Base-by-base conservation (phyloP, 92 coral and sea anemone species). In the Anthopleura xanthogrammica region DNA sequence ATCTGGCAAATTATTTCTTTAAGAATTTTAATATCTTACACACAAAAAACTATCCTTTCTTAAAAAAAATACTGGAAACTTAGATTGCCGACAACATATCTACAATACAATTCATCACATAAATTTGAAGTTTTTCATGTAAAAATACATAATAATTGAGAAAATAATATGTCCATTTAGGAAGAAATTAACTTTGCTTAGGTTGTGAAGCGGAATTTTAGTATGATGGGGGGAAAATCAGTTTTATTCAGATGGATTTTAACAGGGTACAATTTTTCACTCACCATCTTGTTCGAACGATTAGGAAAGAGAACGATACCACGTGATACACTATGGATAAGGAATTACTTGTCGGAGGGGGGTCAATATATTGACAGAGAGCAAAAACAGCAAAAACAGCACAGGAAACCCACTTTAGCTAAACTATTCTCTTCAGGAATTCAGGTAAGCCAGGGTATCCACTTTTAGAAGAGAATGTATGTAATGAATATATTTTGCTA, bases 261-360 rank as follows among this genome's bases (percentile, higher is more conserved):
- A 14, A 29, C 14, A 11, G 3, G 17, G 50, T 11, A 3, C 17
- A 19, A 72, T 4, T 11, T 0, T 0, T 46, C 39, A 88, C 97
- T 89, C 79, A 93, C 97, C 97, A 93, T 93, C 90, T 86, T 60
- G 88, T 80, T 80, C 88, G 90, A 93, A 88, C 92, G 92, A 84
- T 86, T 85, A 78, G 75, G 89, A 85, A 91, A 93, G 94, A 88
- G 94, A 62, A 79, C 85, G 87, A 50, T 17, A 50, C 39, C 93
- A 90, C 93, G 93, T 90, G 93, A 90, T 58, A 16, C 20, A 43
- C 24, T 76, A 58, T 6, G 4, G 22, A 50, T 60, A 60, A 50
- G 22, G 9, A 19, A 62, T 23, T 9, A 29, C 12, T 23, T 13
- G 39, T 46, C 2, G 60, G 87, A 80, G 90, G 93, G 93, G 87